Evolutionary conservation across 2,888 invertebrate genomes (phyloP).

Genomic region (Thelaira solivaga): DNA sequence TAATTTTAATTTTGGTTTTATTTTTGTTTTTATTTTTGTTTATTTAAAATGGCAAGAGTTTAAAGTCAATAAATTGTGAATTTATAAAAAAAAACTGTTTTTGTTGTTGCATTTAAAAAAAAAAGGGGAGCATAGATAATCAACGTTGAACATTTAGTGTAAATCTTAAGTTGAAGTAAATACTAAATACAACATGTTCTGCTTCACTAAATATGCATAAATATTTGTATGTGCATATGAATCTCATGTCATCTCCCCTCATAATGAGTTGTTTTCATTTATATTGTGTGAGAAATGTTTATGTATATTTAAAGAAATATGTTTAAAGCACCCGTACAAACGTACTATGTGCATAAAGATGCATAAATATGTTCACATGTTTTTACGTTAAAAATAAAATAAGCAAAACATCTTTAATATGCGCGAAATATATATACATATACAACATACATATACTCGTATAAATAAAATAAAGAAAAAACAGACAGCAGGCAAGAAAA

Average conservation of each 20-base stretch:
- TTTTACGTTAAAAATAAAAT: background rate
- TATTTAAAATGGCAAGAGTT: conserved; percentile 44
- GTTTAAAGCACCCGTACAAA: background rate
- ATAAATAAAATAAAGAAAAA: too few species aligned
- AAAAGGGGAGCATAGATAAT: conserved; percentile 44
- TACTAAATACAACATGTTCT: conserved; percentile 42
- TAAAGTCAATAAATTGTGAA: conserved; percentile 60
- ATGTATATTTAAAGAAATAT: too few species aligned
- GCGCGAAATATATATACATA: conserved; percentile 34
- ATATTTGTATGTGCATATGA: background rate
- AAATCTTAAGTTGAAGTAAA: conserved; percentile 29
- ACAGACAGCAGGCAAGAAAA: background rate
- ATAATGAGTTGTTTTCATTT: conserved; percentile 32
- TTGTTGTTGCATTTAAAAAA: background rate
- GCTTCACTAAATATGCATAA: conserved; percentile 33
- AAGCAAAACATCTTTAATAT: background rate
- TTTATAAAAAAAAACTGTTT: conserved; percentile 37
- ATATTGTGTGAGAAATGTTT: background rate
- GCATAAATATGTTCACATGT: background rate
- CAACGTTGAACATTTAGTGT: conserved; percentile 19
- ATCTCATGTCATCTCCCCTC: conserved; percentile 11
- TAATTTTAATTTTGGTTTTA: conserved; percentile 6
- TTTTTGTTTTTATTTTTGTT: background rate
- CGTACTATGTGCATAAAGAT: background rate
- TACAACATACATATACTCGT: too few species aligned